Evolutionary conservation across 2,797 vertebrate species (phyloP).

Genomic region (Manis crassicaudata): DNA sequence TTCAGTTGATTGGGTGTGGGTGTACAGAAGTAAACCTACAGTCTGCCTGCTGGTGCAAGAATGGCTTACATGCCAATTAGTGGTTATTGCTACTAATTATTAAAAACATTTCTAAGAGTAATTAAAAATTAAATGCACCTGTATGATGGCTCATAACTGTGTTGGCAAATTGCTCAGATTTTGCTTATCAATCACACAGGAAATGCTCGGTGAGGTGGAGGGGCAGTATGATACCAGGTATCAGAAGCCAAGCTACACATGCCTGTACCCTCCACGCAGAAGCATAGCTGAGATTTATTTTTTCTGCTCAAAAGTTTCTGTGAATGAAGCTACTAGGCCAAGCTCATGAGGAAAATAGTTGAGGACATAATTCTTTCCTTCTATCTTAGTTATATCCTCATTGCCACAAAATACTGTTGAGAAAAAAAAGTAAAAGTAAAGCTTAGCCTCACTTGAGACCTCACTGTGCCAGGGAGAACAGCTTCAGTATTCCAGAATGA

Average conservation of each 20-base stretch:
- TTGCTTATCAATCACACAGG: slow-evolving; percentile 72
- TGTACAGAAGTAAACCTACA: slow-evolving; percentile 79
- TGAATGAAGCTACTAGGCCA: not conserved
- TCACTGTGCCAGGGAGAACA: not conserved
- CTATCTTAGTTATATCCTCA: not conserved
- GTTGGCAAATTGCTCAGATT: slow-evolving; percentile 67
- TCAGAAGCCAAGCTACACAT: not conserved
- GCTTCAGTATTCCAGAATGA: not conserved
- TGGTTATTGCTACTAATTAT: slow-evolving; percentile 81
- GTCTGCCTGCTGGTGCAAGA: slow-evolving; percentile 76
- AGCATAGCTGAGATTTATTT: not conserved
- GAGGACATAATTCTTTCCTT: not conserved
- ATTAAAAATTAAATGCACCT: slow-evolving; percentile 78
- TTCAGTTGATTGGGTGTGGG: slow-evolving; percentile 77
- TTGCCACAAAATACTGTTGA: not conserved
- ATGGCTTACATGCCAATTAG: slow-evolving; percentile 79
- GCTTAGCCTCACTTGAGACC: not conserved
- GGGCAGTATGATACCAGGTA: not conserved
- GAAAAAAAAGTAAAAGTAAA: not conserved
- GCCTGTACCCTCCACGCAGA: not conserved
- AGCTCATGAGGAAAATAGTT: not conserved
- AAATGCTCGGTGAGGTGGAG: slow-evolving; percentile 44
- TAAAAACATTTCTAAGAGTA: slow-evolving; percentile 81
- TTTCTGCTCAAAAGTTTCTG: not conserved
- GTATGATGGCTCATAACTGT: slow-evolving; percentile 68